Evolutionary conservation across 2,888 invertebrate species (phyloP).

Genomic region (Apoda limacodes): DNA sequence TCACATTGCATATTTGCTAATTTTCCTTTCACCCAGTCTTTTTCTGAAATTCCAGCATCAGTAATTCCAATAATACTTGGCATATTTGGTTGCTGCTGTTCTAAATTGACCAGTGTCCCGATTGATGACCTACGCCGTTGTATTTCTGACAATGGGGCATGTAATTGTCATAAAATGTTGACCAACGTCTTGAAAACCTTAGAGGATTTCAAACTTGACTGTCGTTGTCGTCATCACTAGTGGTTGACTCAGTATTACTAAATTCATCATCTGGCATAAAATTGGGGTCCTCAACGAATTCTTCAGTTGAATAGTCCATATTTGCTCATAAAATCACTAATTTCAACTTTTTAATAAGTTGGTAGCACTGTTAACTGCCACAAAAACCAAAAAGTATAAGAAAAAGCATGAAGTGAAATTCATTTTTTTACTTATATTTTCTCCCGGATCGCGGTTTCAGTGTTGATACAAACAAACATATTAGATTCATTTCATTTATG

Average conservation of each 20-base stretch:
- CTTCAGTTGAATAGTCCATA: conserved; percentile 8
- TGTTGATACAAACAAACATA: conserved; percentile 1
- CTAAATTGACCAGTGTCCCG: conserved; percentile 10
- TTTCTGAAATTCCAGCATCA: too few species aligned
- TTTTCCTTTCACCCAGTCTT: too few species aligned
- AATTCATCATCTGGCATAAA: conserved; percentile 8
- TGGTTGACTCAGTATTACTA: too few species aligned
- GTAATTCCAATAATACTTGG: too few species aligned
- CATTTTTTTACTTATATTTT: conserved; percentile 4
- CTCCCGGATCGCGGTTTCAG: neutral
- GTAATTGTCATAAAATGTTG: too few species aligned
- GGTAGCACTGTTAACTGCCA: conserved; percentile 7
- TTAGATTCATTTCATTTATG: too few species aligned
- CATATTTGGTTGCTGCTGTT: conserved; percentile 12
- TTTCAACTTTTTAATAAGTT: conserved; percentile 7
- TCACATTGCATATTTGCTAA: too few species aligned
- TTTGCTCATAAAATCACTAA: conserved; percentile 7
- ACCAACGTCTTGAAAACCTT: conserved; percentile 4
- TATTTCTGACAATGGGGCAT: conserved; percentile 13
- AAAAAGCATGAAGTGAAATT: conserved; percentile 6
- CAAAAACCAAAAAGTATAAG: conserved; percentile 7
- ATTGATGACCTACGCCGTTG: conserved; percentile 12
- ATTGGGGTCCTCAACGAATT: conserved; percentile 7
- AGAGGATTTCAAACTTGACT: conserved; percentile 8
- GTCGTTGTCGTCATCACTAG: conserved; percentile 7